These are phyloP conservation scores for Gnathonemus echidnorhynchus DNA, from an alignment of 2,113 vertebrate genomes.

Conservation along the genomic window DNA sequence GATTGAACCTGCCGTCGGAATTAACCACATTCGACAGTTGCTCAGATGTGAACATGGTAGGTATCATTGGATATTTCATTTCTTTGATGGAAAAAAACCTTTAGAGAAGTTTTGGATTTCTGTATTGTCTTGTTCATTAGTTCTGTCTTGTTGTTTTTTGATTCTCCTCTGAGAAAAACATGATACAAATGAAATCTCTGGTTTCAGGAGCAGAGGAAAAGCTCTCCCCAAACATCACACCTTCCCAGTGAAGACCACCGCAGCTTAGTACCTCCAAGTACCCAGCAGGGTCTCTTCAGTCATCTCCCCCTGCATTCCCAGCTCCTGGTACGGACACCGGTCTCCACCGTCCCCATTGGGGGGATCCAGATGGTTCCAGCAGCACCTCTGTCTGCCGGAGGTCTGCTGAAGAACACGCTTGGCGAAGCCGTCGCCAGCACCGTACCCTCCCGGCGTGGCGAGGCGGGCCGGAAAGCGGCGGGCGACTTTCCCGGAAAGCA, in stretches of 20 bases:
- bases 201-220: constrained; percentile 74
- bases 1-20: constrained; percentile 72
- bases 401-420: constrained; percentile 31
- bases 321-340: constrained; percentile 77
- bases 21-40: neutral
- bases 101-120: neutral
- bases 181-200: constrained; percentile 6
- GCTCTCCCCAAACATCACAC: constrained; percentile 66
- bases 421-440: constrained; percentile 57
- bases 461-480: constrained; percentile 36
- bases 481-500: constrained; percentile 45
- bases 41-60: constrained; percentile 1
- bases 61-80: neutral
- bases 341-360: constrained; percentile 88
- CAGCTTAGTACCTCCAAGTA: constrained; percentile 57
- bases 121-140: neutral
- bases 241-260: constrained; percentile 59
- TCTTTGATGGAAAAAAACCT: neutral
- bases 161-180: neutral
- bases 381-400: constrained; percentile 56
- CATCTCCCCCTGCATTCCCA: constrained; percentile 98
- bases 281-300: constrained; percentile 83
- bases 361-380: constrained; percentile 82
- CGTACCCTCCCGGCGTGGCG: constrained; percentile 22
- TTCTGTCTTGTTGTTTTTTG: neutral